Percentiles rank a stretch among this genome's conserved stretches.
phyloP scores from a whole-genome alignment of 2,888 invertebrate genomes.

The Polymixis flavicincta region DNA sequence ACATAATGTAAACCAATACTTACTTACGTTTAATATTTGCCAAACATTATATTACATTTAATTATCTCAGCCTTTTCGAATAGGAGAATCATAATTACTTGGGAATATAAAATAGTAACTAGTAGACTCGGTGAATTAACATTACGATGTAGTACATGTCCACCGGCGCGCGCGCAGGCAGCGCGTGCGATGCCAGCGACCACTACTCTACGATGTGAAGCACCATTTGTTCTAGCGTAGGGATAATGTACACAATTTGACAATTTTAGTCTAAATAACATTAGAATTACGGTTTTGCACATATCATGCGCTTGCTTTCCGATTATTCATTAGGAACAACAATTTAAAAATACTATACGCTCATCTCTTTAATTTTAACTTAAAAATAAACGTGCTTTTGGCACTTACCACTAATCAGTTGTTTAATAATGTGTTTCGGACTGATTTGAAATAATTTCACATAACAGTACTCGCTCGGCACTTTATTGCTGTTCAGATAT shows the following conservation, averaged over 20 bases:
- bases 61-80: conserved; percentile 90
- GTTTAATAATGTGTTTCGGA: conserved; percentile 62
- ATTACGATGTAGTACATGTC: conserved; percentile 76
- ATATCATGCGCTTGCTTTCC: conserved; percentile 83
- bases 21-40: conserved; percentile 82
- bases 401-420: conserved; percentile 86
- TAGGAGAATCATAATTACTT: conserved; percentile 89
- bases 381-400: conserved; percentile 87
- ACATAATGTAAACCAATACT: conserved; percentile 77
- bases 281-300: conserved; percentile 86
- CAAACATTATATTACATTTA: conserved; percentile 86
- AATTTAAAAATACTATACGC: conserved; percentile 88
- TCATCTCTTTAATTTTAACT: conserved; percentile 83
- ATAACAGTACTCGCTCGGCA: conserved; percentile 61
- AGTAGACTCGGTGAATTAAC: conserved; percentile 87
- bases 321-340: conserved; percentile 89
- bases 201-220: conserved; percentile 88
- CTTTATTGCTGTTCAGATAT: conserved; percentile 72
- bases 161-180: conserved; percentile 63
- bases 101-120: conserved; percentile 89
- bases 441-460: conserved; percentile 62
- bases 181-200: conserved; percentile 68
- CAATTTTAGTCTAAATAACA: conserved; percentile 86
- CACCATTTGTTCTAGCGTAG: conserved; percentile 91
- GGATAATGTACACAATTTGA: conserved; percentile 89